Conservation (phyloP, 2,797 vertebrate species). For the Monodelphis domestica region DNA sequence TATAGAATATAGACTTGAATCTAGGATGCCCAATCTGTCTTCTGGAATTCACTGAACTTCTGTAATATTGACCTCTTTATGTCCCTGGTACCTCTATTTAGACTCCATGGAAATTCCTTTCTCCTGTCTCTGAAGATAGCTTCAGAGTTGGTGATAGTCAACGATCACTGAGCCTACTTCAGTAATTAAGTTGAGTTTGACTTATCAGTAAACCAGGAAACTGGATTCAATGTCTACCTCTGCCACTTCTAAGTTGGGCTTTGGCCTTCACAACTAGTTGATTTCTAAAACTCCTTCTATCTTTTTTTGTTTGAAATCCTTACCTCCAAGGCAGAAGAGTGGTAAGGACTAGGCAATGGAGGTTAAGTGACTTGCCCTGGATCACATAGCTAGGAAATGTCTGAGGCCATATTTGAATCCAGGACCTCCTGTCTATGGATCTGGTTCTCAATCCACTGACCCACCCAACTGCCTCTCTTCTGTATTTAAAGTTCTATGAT, state of each 20-base stretch:
- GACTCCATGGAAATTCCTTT: conserved; percentile 53
- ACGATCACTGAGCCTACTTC: conserved; percentile 44
- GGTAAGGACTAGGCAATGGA: no score
- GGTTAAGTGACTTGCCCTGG: no score
- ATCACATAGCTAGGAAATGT: no score
- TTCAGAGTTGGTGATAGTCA: not conserved
- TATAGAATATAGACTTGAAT: conserved; percentile 27
- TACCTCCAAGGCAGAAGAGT: no score
- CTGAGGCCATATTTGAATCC: no score
- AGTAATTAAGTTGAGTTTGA: not conserved
- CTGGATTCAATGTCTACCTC: not conserved
- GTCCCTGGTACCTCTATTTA: not conserved
- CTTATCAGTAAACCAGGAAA: not conserved
- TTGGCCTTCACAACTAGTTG: not conserved
- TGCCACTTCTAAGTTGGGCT: not conserved
- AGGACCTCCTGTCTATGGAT: no score
- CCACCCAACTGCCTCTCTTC: no score
- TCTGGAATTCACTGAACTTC: not conserved
- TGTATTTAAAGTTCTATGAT: not conserved
- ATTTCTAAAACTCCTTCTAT: not conserved
- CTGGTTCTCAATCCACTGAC: no score
- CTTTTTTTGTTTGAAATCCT: no score
- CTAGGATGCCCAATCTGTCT: not conserved
- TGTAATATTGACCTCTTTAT: not conserved
- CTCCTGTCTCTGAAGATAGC: not conserved